Evolutionary conservation across 2,797 vertebrate genomes (phyloP), one percentile per base, ranked within the genome.

Genomic region (Darevskia nairensis): DNA sequence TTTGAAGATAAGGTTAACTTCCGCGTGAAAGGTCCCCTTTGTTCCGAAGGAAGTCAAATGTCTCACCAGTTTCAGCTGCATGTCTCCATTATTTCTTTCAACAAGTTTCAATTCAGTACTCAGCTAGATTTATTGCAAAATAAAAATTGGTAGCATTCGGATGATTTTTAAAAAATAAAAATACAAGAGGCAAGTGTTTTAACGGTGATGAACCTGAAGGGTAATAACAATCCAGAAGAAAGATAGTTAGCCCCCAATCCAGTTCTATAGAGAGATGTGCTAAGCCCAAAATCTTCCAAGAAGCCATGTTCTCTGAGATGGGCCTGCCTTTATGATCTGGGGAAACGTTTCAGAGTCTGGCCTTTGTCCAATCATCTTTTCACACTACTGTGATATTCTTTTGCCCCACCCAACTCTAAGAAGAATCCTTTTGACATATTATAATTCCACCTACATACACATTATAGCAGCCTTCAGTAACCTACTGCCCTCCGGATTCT

Each of bases 21-120:
- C 79, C 39, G 44, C 85, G 66, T 91, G 89, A 80, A 3, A 5
- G 1, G 80, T 89, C 35, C 86, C 80, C 80, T 71, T 44, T 44
- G 44, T 46, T 69, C 27, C 27, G 21, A n/a, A 69, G 76, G 79
- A 86, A 87, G 10, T 46, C 3, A 29, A 77, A 44, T 46, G 41
- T 27, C 41, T 77, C 25, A 27, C 39, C 3, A 11, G 39, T 21
- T 46, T 46, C 27, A 77, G 41, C 25, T 77, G 23, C 9, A 46
- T 77, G 75, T 64, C 10, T 80, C 79, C 55, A 19, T n/a, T n/a
- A 17, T 59, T 80, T 59, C 50, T 7, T 80, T 80, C 46, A 80
- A 59, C 50, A 59, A 74, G 35, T 74, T 39, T 74, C 17, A 15
- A 19, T 35, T 74, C 35, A 39, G 32, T 4, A 35, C 32, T 29